A percentile compares a stretch with the other conserved stretches of the same genome.
These are phyloP conservation scores for Heliconius cydno DNA, from an alignment of 2,888 invertebrate genomes.

Conservation along the genomic window DNA sequence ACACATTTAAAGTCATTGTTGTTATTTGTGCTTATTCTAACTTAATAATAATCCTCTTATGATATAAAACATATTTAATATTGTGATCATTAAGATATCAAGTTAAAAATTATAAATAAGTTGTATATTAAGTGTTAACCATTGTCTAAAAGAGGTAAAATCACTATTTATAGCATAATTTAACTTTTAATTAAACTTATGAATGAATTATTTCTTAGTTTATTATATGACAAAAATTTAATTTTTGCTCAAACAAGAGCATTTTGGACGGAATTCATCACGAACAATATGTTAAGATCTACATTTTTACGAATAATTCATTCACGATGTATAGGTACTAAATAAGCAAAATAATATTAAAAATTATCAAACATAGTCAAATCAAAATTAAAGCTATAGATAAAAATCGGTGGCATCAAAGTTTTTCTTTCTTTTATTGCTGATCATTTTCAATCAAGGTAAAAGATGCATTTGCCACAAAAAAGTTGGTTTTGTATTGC, in stretches of 20 bases:
- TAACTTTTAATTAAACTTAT: neutral
- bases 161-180: neutral
- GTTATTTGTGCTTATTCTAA: slow-evolving; percentile 22
- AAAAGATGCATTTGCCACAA: neutral
- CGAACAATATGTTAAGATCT: neutral
- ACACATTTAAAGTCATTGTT: slow-evolving; percentile 2
- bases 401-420: slow-evolving; percentile 5
- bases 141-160: neutral
- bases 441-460: neutral
- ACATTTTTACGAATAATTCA: neutral
- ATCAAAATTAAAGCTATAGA: slow-evolving; percentile 1
- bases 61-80: neutral
- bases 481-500: neutral
- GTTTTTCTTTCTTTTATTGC: neutral
- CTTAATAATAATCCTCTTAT: neutral
- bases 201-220: neutral
- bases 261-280: neutral
- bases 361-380: neutral
- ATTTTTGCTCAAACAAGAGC: neutral
- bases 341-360: neutral
- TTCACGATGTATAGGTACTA: neutral
- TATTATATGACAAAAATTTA: neutral
- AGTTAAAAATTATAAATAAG: neutral
- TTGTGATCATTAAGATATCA: neutral
- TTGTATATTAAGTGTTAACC: neutral